These are phyloP conservation scores for Schlechtendalia chinensis DNA, from an alignment of 1,140 invertebrate species.

Conservation along the genomic window DNA sequence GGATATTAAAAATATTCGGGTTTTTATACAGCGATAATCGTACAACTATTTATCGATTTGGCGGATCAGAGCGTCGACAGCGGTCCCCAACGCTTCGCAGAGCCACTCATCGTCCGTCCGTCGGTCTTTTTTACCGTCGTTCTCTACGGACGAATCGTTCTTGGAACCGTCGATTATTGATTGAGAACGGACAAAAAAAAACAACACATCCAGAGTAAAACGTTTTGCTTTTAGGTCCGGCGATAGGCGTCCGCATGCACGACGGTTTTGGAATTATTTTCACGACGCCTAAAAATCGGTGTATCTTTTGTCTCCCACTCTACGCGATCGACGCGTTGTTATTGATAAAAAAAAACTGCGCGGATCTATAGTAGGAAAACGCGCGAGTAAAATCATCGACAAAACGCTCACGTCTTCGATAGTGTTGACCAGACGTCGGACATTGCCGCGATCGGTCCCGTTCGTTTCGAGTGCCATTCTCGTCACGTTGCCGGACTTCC, in stretches of 20 bases:
- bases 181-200: background rate
- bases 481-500: background rate
- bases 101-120: background rate
- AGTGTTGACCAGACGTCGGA: conserved; percentile 9
- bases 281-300: too few relatives aligned
- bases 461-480: background rate
- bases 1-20: background rate
- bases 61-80: background rate
- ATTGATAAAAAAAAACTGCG: too few relatives aligned
- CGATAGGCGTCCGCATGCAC: too few relatives aligned
- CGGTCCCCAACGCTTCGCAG: background rate
- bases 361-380: too few relatives aligned
- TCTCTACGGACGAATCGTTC: background rate
- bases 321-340: too few relatives aligned
- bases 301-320: too few relatives aligned
- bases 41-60: background rate
- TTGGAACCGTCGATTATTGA: background rate
- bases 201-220: background rate
- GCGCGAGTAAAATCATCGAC: too few relatives aligned
- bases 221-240: too few relatives aligned
- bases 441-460: background rate
- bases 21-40: background rate
- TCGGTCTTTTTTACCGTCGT: background rate
- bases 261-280: too few relatives aligned
- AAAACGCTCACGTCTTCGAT: background rate